Evolutionary conservation across 2,888 invertebrate species (phyloP).

Genomic region (Caenorhabditis wallacei): DNA sequence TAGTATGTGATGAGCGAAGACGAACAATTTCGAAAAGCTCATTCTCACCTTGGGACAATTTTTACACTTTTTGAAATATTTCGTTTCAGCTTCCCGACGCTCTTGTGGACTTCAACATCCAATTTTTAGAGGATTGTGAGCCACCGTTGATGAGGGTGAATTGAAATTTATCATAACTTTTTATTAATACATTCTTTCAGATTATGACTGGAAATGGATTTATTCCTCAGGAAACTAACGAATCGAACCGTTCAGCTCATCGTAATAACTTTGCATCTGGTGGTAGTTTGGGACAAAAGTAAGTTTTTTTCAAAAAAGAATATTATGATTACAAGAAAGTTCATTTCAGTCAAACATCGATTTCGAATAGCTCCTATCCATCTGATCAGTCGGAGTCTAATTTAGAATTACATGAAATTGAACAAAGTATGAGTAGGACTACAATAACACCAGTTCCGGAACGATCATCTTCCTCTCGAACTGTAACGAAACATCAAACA

Average conservation of each 20-base stretch:
- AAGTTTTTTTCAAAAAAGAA: no score
- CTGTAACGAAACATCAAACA: neutral
- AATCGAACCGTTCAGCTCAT: neutral
- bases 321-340: no score
- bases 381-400: neutral
- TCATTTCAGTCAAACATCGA: slow-evolving; percentile 9
- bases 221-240: neutral
- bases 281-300: neutral
- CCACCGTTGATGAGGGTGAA: slow-evolving; percentile 16
- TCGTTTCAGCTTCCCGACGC: slow-evolving; percentile 33
- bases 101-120: slow-evolving; percentile 17
- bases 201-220: slow-evolving; percentile 35
- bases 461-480: neutral
- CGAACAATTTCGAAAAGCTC: neutral
- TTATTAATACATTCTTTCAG: slow-evolving; percentile 2
- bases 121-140: slow-evolving; percentile 32
- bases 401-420: neutral
- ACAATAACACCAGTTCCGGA: neutral
- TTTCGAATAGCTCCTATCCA: neutral
- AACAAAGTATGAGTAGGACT: neutral
- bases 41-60: no score
- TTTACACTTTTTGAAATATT: neutral
- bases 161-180: no score
- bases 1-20: slow-evolving; percentile 8
- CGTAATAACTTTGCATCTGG: neutral